Evolutionary conservation across 2,888 invertebrate species (phyloP), one percentile per base, ranked within the genome.

Genomic region (Mythimna albipuncta): DNA sequence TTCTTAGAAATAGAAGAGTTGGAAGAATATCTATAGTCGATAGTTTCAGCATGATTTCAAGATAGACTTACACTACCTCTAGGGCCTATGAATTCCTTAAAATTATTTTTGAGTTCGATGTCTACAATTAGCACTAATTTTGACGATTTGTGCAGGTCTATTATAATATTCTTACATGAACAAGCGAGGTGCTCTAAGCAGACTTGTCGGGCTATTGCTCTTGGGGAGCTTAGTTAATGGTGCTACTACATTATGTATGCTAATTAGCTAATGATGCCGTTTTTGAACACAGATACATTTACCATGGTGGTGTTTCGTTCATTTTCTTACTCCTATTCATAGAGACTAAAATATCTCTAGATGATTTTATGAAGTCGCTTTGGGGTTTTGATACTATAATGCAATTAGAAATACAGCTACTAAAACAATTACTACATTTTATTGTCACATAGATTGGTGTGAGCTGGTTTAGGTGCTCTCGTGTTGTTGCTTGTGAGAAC

Each of bases 241-340:
- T 82, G 77, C 82, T 70, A 79, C 77, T 79, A 84, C 64, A 73
- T 66, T 72, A 79, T 52, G 81, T 85, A 88, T 76, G 69, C 77
- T 85, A 80, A 75, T 76, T 77, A 57, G 66, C 83, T 84, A 85
- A 73, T 41, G 9, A 85, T 85, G 85, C 90, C 85, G 85, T 88
- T 88, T 86, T 90, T 94, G 94, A 94, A 95, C 94, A 95, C 95
- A 94, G 94, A 92, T 93, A 92, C 91, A 90, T 89, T 91, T 90
- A 85, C 89, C 88, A 91, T 92, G 94, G 93, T 94, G 94, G 94
- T 93, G 92, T 92, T 91, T 93, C 92, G 91, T 92, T 91, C 74
- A 62, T 85, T 87, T 85, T 86, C 79, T 85, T 85, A 84, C 66
- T 63, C 47, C 78, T 85, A 88, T 74, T 77, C 71, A 72, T 85